These are phyloP conservation scores for Syrmaticus mikado DNA, from an alignment of 2,113 vertebrate species.

Conservation along the genomic window DNA sequence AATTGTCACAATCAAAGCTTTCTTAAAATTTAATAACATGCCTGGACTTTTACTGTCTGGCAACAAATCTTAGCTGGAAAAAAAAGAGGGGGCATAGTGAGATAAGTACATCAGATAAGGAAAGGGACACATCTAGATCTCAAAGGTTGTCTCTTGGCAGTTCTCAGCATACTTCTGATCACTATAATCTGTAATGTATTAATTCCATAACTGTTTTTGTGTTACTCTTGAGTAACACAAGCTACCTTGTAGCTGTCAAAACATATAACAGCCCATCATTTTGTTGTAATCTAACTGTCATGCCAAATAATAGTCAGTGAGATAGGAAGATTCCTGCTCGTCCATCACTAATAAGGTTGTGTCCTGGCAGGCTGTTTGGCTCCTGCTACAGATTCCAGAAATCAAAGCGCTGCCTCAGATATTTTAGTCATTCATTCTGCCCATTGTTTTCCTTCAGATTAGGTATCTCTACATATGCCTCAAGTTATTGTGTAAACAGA, in stretches of 20 bases:
- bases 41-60: neutral
- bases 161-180: neutral
- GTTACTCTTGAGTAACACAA: neutral
- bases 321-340: neutral
- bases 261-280: neutral
- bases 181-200: neutral
- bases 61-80: neutral
- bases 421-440: neutral
- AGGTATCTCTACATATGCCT: neutral
- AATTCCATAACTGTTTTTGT: neutral
- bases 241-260: neutral
- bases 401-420: neutral
- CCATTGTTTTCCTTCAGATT: constrained; percentile 11
- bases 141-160: neutral
- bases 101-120: neutral
- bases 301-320: neutral
- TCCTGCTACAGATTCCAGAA: constrained; percentile 4
- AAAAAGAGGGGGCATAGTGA: neutral
- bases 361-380: neutral
- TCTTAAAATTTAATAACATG: neutral
- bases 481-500: constrained; percentile 10
- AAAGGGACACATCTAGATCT: neutral
- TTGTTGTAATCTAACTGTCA: neutral
- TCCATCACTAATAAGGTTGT: neutral
- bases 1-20: neutral